phyloP scores from a whole-genome alignment of 2,113 vertebrate genomes.

The Cichladusa arquata region DNA sequence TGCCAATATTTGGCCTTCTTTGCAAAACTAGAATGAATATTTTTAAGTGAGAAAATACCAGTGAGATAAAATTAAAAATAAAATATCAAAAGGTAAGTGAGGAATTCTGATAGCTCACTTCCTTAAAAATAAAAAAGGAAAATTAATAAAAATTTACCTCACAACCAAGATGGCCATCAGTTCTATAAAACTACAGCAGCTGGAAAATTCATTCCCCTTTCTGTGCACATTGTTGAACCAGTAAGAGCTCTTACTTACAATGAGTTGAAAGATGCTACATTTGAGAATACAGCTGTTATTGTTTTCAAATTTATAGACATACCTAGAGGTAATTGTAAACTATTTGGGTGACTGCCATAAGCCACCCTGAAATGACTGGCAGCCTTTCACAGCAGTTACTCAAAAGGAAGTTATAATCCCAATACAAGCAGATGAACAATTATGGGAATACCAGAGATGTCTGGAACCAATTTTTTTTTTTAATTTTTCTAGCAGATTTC shows the following conservation, averaged over 20 bases:
- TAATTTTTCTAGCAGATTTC: background rate
- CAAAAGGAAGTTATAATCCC: background rate
- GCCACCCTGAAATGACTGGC: background rate
- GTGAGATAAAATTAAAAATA: background rate
- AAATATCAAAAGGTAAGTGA: background rate
- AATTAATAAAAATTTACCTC: background rate
- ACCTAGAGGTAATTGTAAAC: conserved; percentile 1
- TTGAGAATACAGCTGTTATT: background rate
- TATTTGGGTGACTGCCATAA: background rate
- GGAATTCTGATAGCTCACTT: background rate
- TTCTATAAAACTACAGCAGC: background rate
- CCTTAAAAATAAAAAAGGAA: background rate
- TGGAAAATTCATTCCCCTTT: background rate
- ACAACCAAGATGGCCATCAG: background rate
- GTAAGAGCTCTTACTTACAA: background rate
- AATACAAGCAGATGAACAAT: background rate
- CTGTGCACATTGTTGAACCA: background rate
- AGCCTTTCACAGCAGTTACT: background rate
- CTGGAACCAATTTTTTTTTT: background rate
- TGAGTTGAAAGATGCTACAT: background rate
- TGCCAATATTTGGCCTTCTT: background rate
- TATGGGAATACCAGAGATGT: background rate
- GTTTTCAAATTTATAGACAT: conserved; percentile 9
- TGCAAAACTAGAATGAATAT: conserved; percentile 10
- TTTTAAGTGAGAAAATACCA: conserved; percentile 2